Conservation (phyloP, 1,140 invertebrate species). For the Macrotrachela quadricornifera region DNA sequence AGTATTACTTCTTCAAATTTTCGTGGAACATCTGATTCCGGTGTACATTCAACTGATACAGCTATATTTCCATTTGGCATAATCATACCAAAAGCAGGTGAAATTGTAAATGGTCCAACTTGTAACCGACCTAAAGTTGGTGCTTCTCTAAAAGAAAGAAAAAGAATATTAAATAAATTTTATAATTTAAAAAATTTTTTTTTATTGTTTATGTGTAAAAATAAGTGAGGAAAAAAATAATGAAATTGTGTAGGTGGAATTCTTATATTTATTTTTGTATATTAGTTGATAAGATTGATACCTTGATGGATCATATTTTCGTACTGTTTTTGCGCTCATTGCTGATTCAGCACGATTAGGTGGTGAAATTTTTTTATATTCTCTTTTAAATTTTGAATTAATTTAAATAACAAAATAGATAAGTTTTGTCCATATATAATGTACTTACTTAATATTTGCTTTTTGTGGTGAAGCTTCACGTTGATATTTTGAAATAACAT, state of each 20-base stretch:
- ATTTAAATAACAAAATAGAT: too few relatives aligned
- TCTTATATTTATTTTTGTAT: not conserved
- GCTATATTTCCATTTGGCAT: constrained; percentile 19
- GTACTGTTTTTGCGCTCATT: not conserved
- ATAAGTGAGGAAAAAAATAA: too few relatives aligned
- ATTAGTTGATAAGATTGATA: not conserved
- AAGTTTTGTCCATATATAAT: too few relatives aligned
- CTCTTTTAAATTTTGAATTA: too few relatives aligned
- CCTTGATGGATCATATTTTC: not conserved
- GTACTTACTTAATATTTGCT: too few relatives aligned
- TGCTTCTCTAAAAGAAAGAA: not conserved
- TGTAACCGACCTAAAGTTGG: not conserved
- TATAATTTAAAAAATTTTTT: too few relatives aligned
- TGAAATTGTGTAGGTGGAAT: not conserved
- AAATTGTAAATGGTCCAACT: constrained; percentile 17
- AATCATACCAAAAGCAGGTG: constrained; percentile 26
- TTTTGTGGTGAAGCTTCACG: too few relatives aligned
- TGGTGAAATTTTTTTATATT: too few relatives aligned
- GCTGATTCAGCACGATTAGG: too few relatives aligned
- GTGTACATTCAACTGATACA: constrained; percentile 26
- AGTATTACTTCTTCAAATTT: constrained; percentile 21
- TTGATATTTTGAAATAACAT: constrained; percentile 18
- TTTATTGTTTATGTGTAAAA: too few relatives aligned
- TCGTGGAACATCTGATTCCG: constrained; percentile 16
- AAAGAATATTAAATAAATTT: not conserved